phyloP scores from a whole-genome alignment of 2,888 invertebrate species.

The Eilema caniola region DNA sequence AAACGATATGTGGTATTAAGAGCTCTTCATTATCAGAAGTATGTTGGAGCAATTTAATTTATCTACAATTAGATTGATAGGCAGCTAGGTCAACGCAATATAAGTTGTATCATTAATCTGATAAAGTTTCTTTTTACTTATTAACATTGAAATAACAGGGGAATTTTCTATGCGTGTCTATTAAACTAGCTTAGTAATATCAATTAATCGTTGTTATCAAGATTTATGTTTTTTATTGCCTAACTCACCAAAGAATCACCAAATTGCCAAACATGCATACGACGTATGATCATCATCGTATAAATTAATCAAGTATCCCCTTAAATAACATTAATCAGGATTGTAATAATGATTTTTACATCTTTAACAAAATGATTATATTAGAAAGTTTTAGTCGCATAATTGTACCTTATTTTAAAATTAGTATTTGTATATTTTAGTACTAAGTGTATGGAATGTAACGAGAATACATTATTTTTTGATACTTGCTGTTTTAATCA shows the following conservation, averaged over 20 bases:
- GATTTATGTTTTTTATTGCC: slow-evolving; percentile 22
- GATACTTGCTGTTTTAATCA: slow-evolving; percentile 50
- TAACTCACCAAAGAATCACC: slow-evolving; percentile 40
- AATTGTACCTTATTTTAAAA: slow-evolving; percentile 19
- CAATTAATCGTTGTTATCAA: slow-evolving; percentile 2
- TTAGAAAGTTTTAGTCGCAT: slow-evolving; percentile 25
- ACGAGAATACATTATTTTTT: slow-evolving; percentile 54
- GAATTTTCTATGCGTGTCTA: slow-evolving; percentile 2
- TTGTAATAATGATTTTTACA: neutral
- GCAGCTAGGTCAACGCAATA: slow-evolving; percentile 41
- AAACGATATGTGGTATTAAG: slow-evolving; percentile 21
- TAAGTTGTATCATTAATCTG: slow-evolving; percentile 26
- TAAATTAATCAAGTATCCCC: no score
- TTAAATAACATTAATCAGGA: slow-evolving; percentile 7
- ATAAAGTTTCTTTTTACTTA: slow-evolving; percentile 32
- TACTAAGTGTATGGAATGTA: slow-evolving; percentile 45
- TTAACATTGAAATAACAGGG: slow-evolving; percentile 14
- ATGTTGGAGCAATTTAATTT: slow-evolving; percentile 41
- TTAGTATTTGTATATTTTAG: slow-evolving; percentile 43
- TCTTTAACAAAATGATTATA: slow-evolving; percentile 16
- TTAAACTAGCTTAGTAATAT: neutral
- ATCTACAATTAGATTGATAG: slow-evolving; percentile 39
- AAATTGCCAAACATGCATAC: slow-evolving; percentile 20
- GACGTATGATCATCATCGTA: no score
- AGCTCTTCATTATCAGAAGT: slow-evolving; percentile 33